These are phyloP conservation scores for Armadillidium nasatum DNA, from an alignment of 1,140 invertebrate genomes.

Conservation along the genomic window DNA sequence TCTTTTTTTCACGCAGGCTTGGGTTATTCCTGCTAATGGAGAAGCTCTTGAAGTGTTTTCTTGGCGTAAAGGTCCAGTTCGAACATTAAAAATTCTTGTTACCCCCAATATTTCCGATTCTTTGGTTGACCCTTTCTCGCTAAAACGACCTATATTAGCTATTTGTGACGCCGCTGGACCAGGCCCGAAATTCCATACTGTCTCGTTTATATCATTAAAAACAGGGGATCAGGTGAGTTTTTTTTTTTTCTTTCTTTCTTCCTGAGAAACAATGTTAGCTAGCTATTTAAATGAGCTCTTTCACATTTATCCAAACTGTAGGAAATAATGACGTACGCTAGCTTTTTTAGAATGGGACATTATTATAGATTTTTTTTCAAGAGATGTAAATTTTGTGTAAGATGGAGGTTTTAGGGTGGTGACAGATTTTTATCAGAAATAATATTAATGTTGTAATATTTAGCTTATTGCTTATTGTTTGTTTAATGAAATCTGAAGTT, in stretches of 20 bases:
- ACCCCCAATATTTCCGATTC: conserved; percentile 59
- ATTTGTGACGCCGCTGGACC: conserved; percentile 71
- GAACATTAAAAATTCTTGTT: conserved; percentile 73
- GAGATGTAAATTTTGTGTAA: too few species aligned
- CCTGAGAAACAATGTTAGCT: too few species aligned
- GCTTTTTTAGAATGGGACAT: too few species aligned
- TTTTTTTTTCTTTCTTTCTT: background rate
- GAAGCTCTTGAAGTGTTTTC: conserved; percentile 88
- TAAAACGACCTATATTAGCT: conserved; percentile 78
- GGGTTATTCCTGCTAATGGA: conserved; percentile 72
- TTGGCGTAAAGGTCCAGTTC: conserved; percentile 79
- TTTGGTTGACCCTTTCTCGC: conserved; percentile 60
- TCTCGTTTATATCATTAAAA: conserved; percentile 84
- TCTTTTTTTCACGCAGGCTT: conserved; percentile 56
- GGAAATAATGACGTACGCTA: too few species aligned
- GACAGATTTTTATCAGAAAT: too few species aligned
- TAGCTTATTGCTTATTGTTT: too few species aligned
- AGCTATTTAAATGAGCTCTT: too few species aligned
- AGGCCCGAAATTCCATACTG: conserved; percentile 74
- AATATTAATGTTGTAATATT: too few species aligned
- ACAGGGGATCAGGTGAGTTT: conserved; percentile 76
- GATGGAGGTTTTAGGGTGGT: too few species aligned
- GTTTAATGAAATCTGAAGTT: too few species aligned
- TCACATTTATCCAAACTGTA: too few species aligned
- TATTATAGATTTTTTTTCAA: too few species aligned